phyloP scores from a whole-genome alignment of 2,113 vertebrate genomes.

The Eclectus roratus region DNA sequence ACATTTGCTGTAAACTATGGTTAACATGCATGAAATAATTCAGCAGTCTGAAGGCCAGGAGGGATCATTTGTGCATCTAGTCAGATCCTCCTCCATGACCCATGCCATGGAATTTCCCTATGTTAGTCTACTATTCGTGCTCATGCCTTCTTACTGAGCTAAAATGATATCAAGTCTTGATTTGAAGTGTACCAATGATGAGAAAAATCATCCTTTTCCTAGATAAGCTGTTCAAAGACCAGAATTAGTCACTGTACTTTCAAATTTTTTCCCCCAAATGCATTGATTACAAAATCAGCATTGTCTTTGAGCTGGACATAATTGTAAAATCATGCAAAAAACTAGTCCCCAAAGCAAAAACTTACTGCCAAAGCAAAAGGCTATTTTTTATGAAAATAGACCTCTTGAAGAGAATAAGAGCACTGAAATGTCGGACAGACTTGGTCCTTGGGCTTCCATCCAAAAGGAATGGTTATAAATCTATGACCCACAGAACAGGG shows the following conservation, averaged over 20 bases:
- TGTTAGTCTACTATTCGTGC: not conserved
- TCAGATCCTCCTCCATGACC: not conserved
- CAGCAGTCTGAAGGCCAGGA: slow-evolving; percentile 30
- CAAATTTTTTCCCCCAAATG: not conserved
- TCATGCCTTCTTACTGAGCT: not conserved
- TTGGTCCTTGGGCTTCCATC: not conserved
- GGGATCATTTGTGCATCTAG: slow-evolving; percentile 33
- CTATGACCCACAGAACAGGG: not conserved
- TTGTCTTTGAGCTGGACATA: not conserved
- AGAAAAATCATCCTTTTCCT: not conserved
- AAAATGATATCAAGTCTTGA: not conserved
- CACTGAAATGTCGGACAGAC: not conserved
- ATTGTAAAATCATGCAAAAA: not conserved
- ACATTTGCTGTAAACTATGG: slow-evolving; percentile 18
- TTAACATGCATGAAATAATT: slow-evolving; percentile 44
- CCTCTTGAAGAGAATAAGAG: not conserved
- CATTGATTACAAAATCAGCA: not conserved
- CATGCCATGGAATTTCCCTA: not conserved
- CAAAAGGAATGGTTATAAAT: not conserved
- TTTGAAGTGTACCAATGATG: not conserved
- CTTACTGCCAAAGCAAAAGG: not conserved
- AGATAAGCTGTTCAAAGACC: not conserved
- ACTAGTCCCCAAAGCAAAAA: not conserved
- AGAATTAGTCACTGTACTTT: not conserved
- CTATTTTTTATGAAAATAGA: not conserved